Conservation (phyloP, 92 coral and sea anemone species). For the Zoanthus solanderi region DNA sequence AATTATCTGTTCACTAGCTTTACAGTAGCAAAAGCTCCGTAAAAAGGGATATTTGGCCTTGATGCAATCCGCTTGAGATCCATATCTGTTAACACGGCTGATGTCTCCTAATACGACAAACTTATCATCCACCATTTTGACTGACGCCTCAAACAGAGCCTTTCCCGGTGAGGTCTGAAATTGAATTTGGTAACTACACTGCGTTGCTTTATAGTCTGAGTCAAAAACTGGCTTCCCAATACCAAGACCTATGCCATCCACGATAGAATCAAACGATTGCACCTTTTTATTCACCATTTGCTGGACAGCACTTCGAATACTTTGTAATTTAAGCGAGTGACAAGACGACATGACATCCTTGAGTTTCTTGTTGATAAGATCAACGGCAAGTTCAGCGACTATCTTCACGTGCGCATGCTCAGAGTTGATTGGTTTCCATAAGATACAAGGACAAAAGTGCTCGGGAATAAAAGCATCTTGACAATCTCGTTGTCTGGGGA, state of each 20-base stretch:
- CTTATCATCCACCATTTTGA: conserved; percentile 52
- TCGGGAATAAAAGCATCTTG: conserved; percentile 65
- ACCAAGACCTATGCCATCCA: conserved; percentile 59
- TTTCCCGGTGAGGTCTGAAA: conserved; percentile 60
- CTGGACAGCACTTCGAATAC: conserved; percentile 64
- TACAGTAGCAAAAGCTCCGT: conserved; percentile 68
- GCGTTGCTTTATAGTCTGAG: conserved; percentile 28
- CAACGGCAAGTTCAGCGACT: conserved; percentile 65
- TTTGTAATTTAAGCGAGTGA: conserved; percentile 34
- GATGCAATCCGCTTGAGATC: conserved; percentile 67
- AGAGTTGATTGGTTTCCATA: conserved; percentile 46
- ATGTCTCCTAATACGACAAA: conserved; percentile 54
- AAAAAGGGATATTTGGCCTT: conserved; percentile 56
- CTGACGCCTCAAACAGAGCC: conserved; percentile 67
- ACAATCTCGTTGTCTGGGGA: conserved; percentile 59
- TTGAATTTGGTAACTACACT: conserved; percentile 70
- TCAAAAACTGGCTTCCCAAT: conserved; percentile 67
- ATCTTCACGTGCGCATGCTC: conserved; percentile 64
- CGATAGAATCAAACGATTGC: conserved; percentile 43
- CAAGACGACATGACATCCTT: conserved; percentile 32
- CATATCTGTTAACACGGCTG: conserved; percentile 75
- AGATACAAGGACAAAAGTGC: conserved; percentile 74
- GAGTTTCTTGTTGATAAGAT: conserved; percentile 49
- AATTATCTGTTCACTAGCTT: neutral
- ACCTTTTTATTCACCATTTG: conserved; percentile 57